Evolutionary conservation across 2,797 vertebrate species (phyloP), one percentile per base, ranked within the genome.

Genomic region (Okamejei kenojei): DNA sequence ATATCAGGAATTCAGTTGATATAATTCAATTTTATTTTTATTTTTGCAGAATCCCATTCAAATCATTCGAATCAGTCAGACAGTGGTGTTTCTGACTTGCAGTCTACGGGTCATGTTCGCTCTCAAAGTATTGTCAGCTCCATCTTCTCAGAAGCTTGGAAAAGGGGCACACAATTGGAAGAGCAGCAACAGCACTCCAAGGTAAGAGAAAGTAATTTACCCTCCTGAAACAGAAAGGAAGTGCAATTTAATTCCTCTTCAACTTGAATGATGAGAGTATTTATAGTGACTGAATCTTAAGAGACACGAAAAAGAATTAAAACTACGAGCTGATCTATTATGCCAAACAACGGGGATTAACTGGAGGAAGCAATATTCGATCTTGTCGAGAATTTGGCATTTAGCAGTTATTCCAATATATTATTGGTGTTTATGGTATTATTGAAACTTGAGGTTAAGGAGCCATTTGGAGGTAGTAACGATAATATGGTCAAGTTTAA

Each of bases 71-170:
- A 96, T 94, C 97, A 97, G 93, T 99, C 98, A 54, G 99, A 99
- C 95, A 98, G 98, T 4, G 98, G 98, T 0, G 97, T 99, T 93
- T 99, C 98, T n/a, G 99, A 99, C 95, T 97, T 98, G 10, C 97
- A 97, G 0, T 96, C 97, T 38, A 97, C 97, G 32, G 97, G 97
- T 93, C 99, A 99, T 11, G 94, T 97, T 15, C 98, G 98, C 29
- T 99, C 98, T 78, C 99, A 99, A 95, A 99, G 98, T 93, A 97
- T 97, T 11, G 98, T 99, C 95, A 99, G 98, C 96, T 99, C 98
- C 94, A 98, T 99, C 95, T 99, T 99, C 95, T 99, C 99, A 0
- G 99, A 99, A 95, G 99, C 99, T 94, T 99, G 99, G 99, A 99
- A 98, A 94, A 97, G 99, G 94, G 99, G 98, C 6, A 99, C 99